Evolutionary conservation across 2,888 invertebrate genomes (phyloP).

Genomic region (Acleris cristana): DNA sequence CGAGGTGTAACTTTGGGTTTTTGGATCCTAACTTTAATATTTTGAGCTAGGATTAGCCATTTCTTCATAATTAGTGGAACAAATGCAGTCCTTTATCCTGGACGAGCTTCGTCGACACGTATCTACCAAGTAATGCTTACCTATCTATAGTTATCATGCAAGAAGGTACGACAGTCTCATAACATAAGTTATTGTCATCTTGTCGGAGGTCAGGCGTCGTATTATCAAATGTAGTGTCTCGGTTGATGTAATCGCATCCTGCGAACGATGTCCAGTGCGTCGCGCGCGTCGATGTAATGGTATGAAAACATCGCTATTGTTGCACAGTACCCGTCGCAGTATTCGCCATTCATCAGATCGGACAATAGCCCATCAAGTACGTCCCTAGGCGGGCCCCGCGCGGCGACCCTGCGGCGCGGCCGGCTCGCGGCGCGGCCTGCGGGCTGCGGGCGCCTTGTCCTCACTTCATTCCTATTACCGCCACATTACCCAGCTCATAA

Average conservation of each 20-base stretch:
- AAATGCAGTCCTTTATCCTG: no score
- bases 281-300: background rate
- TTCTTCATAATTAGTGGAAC: no score
- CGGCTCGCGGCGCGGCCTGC: background rate
- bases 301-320: constrained; percentile 26
- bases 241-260: constrained; percentile 34
- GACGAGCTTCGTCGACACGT: no score
- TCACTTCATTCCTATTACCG: background rate
- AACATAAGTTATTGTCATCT: constrained; percentile 24
- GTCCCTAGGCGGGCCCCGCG: background rate
- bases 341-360: constrained; percentile 6
- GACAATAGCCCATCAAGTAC: constrained; percentile 16
- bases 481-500: background rate
- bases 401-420: background rate
- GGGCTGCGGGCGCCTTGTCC: constrained; percentile 9
- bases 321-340: constrained; percentile 1
- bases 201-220: constrained; percentile 25
- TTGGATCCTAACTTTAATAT: no score
- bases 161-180: constrained; percentile 4
- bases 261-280: background rate
- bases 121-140: constrained; percentile 1
- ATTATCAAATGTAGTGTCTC: constrained; percentile 21
- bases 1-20: background rate
- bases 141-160: background rate
- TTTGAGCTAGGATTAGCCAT: no score